Evolutionary conservation across 53 echinoderm and acorn worm species (phyloP).

Genomic region (Antedon mediterranea): DNA sequence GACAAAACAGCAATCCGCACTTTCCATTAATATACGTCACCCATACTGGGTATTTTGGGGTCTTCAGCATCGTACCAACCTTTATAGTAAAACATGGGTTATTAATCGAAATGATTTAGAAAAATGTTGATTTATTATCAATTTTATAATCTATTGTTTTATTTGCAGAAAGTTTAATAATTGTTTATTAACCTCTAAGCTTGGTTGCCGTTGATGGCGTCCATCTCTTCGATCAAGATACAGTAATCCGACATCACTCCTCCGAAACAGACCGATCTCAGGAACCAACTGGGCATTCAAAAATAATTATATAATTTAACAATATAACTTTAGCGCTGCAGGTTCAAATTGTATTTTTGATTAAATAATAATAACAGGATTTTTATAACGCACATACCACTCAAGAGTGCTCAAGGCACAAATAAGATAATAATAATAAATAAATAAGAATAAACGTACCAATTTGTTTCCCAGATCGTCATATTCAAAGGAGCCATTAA

Average conservation of each 20-base stretch:
- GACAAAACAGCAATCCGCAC: conserved; percentile 66
- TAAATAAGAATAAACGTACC: conserved; percentile 35
- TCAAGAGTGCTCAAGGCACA: no score
- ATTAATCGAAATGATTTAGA: no score
- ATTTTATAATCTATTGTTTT: no score
- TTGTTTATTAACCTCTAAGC: neutral
- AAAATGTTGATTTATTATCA: no score
- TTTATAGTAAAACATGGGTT: conserved; percentile 1
- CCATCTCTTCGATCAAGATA: conserved; percentile 37
- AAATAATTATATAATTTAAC: neutral
- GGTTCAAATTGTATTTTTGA: no score
- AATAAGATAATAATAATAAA: no score
- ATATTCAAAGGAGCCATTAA: conserved; percentile 55
- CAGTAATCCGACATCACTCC: conserved; percentile 58
- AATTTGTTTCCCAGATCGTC: conserved; percentile 40
- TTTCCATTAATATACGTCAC: conserved; percentile 60
- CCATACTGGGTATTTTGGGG: conserved; percentile 75
- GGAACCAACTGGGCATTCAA: conserved; percentile 27
- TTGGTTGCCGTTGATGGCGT: conserved; percentile 21
- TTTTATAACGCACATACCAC: no score
- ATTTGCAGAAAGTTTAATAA: neutral
- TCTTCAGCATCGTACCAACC: conserved; percentile 96
- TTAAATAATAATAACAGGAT: no score
- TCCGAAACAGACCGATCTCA: conserved; percentile 27
- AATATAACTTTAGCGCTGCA: no score